Conservation (phyloP, 1,140 invertebrate genomes). For the Limonius californicus region DNA sequence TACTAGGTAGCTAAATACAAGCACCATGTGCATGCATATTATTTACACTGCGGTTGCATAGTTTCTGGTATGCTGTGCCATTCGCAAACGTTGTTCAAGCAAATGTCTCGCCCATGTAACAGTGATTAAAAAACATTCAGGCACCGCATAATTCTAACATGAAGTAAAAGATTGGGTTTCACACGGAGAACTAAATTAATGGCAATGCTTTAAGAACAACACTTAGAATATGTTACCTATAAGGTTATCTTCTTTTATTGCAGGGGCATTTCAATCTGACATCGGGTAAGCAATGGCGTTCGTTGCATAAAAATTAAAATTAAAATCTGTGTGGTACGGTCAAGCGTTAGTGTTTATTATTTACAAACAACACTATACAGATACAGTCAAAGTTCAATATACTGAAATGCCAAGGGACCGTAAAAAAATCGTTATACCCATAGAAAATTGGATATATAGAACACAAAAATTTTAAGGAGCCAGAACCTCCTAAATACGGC, state of each 20-base stretch:
- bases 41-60: constrained; percentile 23
- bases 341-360: no score
- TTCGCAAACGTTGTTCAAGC: neutral
- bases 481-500: no score
- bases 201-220: neutral
- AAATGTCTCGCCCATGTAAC: neutral
- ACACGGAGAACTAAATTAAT: constrained; percentile 1
- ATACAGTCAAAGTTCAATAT: no score
- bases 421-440: no score
- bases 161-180: constrained; percentile 11
- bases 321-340: no score
- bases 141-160: constrained; percentile 1
- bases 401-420: no score
- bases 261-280: neutral
- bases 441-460: neutral
- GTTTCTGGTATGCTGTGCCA: neutral
- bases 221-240: constrained; percentile 2
- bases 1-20: constrained; percentile 37
- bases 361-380: no score
- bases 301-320: no score
- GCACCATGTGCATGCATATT: constrained; percentile 33
- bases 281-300: no score
- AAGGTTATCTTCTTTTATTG: constrained; percentile 6
- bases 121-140: constrained; percentile 11
- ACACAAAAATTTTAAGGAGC: no score